phyloP scores from a whole-genome alignment of 1,140 invertebrate genomes.

The Ooceraea biroi region DNA sequence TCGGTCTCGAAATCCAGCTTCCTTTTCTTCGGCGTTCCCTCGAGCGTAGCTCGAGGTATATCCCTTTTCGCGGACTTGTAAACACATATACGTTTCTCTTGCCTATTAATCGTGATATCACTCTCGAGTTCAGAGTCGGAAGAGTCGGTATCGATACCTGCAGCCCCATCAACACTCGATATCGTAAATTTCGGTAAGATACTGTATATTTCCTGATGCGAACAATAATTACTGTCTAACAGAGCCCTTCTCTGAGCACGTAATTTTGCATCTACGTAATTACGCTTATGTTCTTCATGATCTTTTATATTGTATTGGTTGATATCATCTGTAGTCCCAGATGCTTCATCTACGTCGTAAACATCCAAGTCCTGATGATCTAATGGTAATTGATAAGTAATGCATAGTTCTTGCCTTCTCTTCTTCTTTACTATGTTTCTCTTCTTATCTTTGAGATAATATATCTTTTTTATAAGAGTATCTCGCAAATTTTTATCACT shows the following conservation, averaged over 20 bases:
- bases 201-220: background rate
- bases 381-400: conserved; percentile 13
- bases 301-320: background rate
- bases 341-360: conserved; percentile 57
- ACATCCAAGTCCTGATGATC: conserved; percentile 64
- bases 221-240: background rate
- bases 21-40: conserved; percentile 76
- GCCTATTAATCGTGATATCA: conserved; percentile 74
- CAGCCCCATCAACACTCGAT: conserved; percentile 58
- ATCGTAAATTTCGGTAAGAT: conserved; percentile 27
- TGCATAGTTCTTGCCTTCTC: background rate
- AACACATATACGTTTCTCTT: conserved; percentile 77
- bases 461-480: background rate
- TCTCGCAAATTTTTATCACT: conserved; percentile 12
- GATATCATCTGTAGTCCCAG: conserved; percentile 7
- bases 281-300: background rate
- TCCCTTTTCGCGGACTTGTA: conserved; percentile 72
- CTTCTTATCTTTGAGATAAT: background rate
- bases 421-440: background rate
- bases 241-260: background rate
- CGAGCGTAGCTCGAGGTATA: conserved; percentile 1
- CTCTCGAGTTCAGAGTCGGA: conserved; percentile 73
- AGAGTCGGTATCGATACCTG: conserved; percentile 34
- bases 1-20: conserved; percentile 50
- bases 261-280: conserved; percentile 14